Evolutionary conservation across 2,888 invertebrate species (phyloP), one percentile per base, ranked within the genome.

Genomic region (Poecilobothrus nobilitatus): DNA sequence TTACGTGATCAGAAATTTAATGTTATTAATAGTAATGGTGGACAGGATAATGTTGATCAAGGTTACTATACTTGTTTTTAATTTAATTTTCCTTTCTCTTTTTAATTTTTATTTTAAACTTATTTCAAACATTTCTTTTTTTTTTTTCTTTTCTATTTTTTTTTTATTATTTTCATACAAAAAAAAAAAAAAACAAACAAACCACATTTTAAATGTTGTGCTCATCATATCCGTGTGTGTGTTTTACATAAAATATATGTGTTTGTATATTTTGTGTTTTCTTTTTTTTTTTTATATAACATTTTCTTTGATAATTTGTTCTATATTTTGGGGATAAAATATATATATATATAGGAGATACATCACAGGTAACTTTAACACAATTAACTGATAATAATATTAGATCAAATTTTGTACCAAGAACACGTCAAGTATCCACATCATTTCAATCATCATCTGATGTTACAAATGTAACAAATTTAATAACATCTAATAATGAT

Each of bases 1-100:
- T 68, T 76, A 8, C 72, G 74, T 8, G 75, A 75, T 66, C 73
- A 74, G 66, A 75, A 74, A 41, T 76, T 76, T 68, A 76, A 76
- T 69, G 62, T 70, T 0, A 76, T 76, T 61, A 73, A 71, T 20
- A 71, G 70, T 66, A 72, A 68, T 63, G 70, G 67, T 15, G 70
- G 69, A 34, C 34, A 44, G 12, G 37, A 37, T 33, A 22, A 12
- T 4, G 44, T 8, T 53, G 44, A 66, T 15, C 53, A 66, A 66
- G 66, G 61, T 53, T 12, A 34, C 27, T 41, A 41, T n/a, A 41
- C 18, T 53, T 27, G 7, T 34, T 67, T 27, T 10, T 22, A 63
- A 27, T 62, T 62, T 5, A 5, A 62, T 62, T 20, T 61, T n/a
- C n/a, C 1, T 61, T 34, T 34, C 8, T 34, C 7, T 37, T 37